phyloP scores from a whole-genome alignment of 2,113 vertebrate species.

The Daubentonia madagascariensis region DNA sequence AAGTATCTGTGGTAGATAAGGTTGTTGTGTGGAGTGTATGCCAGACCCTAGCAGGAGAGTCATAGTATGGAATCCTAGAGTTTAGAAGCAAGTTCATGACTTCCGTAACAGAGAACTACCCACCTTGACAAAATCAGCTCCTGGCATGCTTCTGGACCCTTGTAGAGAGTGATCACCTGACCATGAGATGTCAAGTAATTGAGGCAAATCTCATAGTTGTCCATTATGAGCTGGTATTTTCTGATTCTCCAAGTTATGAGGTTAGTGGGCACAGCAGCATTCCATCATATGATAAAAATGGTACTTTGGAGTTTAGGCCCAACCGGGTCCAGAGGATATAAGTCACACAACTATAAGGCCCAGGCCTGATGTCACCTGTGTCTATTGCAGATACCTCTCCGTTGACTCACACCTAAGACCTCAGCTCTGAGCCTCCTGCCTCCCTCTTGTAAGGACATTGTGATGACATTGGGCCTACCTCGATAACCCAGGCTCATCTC shows the following conservation, averaged over 20 bases:
- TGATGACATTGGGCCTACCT: neutral
- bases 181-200: fast-evolving
- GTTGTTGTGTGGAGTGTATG: neutral
- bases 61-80: neutral
- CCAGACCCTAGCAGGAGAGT: neutral
- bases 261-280: neutral
- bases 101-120: neutral
- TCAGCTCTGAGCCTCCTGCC: neutral
- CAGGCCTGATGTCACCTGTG: neutral
- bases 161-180: neutral
- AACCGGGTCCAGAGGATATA: neutral
- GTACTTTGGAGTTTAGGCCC: neutral
- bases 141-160: neutral
- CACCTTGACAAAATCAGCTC: neutral
- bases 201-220: neutral
- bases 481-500: neutral
- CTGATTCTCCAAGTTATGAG: neutral
- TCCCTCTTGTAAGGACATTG: neutral
- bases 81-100: neutral
- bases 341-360: neutral
- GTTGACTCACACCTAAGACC: neutral
- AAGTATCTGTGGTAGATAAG: neutral
- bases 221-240: neutral
- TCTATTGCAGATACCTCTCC: neutral
- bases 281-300: neutral